phyloP scores from a whole-genome alignment of 2,113 vertebrate genomes.

The Ascaphus truei region DNA sequence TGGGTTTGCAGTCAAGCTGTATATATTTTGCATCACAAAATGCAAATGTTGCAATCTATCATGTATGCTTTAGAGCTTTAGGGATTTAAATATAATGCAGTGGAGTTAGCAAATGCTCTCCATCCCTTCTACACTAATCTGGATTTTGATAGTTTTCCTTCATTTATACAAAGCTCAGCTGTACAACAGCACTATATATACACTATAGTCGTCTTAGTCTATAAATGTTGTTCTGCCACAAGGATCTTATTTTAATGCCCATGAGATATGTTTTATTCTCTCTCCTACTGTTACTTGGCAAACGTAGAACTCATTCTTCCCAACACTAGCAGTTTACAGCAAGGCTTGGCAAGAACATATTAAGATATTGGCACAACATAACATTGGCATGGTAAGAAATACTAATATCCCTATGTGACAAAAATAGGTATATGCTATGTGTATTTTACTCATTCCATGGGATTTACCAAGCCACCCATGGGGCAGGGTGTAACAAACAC shows the following conservation, averaged over 20 bases:
- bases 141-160: not conserved
- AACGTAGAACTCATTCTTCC: not conserved
- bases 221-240: not conserved
- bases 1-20: too few species aligned
- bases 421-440: not conserved
- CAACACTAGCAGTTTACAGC: not conserved
- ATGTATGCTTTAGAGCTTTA: constrained; percentile 17
- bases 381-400: not conserved
- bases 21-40: too few species aligned
- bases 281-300: constrained; percentile 15
- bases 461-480: not conserved
- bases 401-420: not conserved
- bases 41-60: not conserved
- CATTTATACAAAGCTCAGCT: constrained; percentile 7
- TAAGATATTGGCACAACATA: not conserved
- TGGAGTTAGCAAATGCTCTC: constrained; percentile 7
- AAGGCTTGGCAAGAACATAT: not conserved
- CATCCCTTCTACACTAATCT: not conserved
- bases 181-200: not conserved
- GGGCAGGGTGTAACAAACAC: constrained; percentile 2
- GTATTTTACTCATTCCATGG: not conserved
- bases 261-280: not conserved
- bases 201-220: not conserved
- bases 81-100: constrained; percentile 17
- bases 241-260: constrained; percentile 3